These are phyloP conservation scores for Perizoma flavofasciatum DNA, from an alignment of 2,888 invertebrate genomes.

Conservation along the genomic window DNA sequence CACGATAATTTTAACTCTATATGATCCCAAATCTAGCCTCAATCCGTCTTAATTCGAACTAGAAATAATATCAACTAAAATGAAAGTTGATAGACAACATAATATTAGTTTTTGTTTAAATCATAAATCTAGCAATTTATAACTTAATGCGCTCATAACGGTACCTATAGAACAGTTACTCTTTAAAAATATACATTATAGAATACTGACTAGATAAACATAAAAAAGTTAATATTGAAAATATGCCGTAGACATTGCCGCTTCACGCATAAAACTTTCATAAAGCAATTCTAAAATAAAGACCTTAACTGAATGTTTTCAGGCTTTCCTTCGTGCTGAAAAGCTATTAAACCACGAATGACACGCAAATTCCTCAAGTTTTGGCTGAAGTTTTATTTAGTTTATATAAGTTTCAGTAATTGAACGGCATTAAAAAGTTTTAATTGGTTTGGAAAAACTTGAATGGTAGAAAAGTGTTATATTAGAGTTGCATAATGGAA, in stretches of 20 bases:
- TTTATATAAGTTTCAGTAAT: constrained; percentile 33
- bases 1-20: too few relatives aligned
- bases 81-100: too few relatives aligned
- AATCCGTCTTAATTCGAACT: too few relatives aligned
- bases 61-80: too few relatives aligned
- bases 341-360: constrained; percentile 48
- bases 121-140: too few relatives aligned
- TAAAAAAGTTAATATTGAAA: constrained; percentile 20
- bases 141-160: too few relatives aligned
- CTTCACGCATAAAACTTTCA: constrained; percentile 41
- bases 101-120: too few relatives aligned
- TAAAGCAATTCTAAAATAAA: constrained; percentile 46
- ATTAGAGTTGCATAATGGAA: constrained; percentile 4
- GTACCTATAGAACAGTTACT: too few relatives aligned
- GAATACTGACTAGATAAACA: too few relatives aligned
- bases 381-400: constrained; percentile 37
- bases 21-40: too few relatives aligned
- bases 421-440: constrained; percentile 22
- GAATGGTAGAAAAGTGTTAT: constrained; percentile 18
- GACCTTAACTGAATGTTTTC: constrained; percentile 43
- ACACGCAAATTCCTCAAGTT: constrained; percentile 47
- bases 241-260: constrained; percentile 39
- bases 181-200: too few relatives aligned
- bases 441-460: constrained; percentile 28
- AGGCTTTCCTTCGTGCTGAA: constrained; percentile 45